Conservation (phyloP, 2,797 vertebrate species). For the Phataginus tricuspis region DNA sequence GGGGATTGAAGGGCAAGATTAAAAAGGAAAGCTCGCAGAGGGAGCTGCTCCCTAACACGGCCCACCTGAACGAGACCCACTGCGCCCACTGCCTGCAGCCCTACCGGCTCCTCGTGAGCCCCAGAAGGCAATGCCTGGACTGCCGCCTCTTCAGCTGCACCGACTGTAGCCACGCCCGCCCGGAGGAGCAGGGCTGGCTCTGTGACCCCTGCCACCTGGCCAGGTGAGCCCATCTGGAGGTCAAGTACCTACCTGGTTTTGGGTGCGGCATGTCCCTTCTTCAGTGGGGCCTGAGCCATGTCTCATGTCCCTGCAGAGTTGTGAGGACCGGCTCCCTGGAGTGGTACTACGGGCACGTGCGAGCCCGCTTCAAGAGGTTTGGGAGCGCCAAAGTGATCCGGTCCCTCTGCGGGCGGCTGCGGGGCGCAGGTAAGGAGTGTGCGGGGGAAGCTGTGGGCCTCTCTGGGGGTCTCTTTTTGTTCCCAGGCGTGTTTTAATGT, state of each 20-base stretch:
- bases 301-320: slow-evolving; percentile 84
- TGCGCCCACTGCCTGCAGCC: slow-evolving; percentile 95
- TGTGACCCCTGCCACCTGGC: slow-evolving; percentile 93
- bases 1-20: slow-evolving; percentile 90
- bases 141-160: slow-evolving; percentile 92
- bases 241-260: not conserved
- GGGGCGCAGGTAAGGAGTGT: slow-evolving; percentile 82
- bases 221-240: slow-evolving; percentile 84
- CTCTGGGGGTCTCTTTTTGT: rapidly evolving
- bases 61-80: slow-evolving; percentile 88
- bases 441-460: rapidly evolving
- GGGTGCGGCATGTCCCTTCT: not conserved
- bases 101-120: slow-evolving; percentile 93
- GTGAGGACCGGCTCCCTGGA: slow-evolving; percentile 93
- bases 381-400: slow-evolving; percentile 95
- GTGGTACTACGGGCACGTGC: slow-evolving; percentile 94
- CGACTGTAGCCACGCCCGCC: slow-evolving; percentile 92
- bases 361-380: slow-evolving; percentile 93
- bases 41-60: slow-evolving; percentile 89
- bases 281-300: not conserved
- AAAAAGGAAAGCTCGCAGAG: slow-evolving; percentile 92
- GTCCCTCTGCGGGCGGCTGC: slow-evolving; percentile 91
- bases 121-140: slow-evolving; percentile 91
- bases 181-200: slow-evolving; percentile 94
- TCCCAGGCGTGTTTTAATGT: rapidly evolving